Evolutionary conservation across 2,113 vertebrate genomes (phyloP).

Genomic region (Phocoena sinus): DNA sequence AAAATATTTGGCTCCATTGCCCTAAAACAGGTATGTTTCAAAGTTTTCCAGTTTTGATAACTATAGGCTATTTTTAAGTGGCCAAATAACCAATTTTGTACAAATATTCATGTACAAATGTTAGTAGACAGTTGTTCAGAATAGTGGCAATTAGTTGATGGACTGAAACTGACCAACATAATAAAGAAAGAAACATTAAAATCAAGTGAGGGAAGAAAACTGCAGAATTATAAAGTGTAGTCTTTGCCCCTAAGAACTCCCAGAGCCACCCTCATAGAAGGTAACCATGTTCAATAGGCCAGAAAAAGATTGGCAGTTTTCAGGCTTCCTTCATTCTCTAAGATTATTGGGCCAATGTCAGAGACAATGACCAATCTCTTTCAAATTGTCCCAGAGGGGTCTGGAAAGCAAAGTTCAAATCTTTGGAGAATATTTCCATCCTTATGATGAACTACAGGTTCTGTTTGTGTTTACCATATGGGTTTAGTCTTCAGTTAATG

Average conservation of each 20-base stretch:
- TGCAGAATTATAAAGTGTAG: neutral
- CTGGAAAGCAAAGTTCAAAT: constrained; percentile 45
- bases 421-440: constrained; percentile 40
- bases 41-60: neutral
- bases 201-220: neutral
- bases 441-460: constrained; percentile 38
- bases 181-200: neutral
- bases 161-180: neutral
- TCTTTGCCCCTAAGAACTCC: neutral
- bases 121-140: neutral
- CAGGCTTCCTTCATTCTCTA: neutral
- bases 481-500: constrained; percentile 58
- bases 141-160: neutral
- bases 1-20: neutral
- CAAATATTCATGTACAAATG: neutral
- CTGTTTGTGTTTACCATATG: constrained; percentile 65
- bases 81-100: neutral
- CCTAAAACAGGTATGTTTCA: neutral
- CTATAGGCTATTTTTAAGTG: neutral
- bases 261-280: neutral
- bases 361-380: constrained; percentile 7
- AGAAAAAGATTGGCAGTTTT: neutral
- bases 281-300: neutral
- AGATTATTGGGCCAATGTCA: neutral
- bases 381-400: neutral